phyloP scores from a whole-genome alignment of 2,888 invertebrate genomes.

The Silvanus unidentatus region DNA sequence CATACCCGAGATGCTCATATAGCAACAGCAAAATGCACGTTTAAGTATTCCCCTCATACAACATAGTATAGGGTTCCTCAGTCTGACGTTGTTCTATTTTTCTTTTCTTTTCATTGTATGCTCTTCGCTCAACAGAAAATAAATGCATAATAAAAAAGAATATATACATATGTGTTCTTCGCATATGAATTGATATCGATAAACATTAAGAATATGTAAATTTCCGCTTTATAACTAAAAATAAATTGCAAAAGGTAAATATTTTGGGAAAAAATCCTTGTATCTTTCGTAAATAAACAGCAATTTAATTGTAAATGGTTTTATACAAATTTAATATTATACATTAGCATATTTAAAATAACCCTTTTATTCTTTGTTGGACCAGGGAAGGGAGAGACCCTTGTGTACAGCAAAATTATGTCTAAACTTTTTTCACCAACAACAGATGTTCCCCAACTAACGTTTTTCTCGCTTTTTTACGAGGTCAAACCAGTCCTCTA shows the following conservation, averaged over 20 bases:
- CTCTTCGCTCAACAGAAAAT: not conserved
- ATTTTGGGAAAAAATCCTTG: not conserved
- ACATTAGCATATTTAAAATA: no score
- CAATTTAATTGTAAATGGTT: no score
- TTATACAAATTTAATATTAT: no score
- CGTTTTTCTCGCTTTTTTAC: conserved; percentile 8
- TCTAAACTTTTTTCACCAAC: conserved; percentile 25
- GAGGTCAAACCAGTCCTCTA: conserved; percentile 8
- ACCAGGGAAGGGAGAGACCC: conserved; percentile 17
- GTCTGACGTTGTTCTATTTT: conserved; percentile 12
- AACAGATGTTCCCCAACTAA: conserved; percentile 26
- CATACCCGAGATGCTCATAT: conserved; percentile 33
- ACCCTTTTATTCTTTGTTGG: not conserved
- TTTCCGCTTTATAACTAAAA: conserved; percentile 23
- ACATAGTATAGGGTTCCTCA: conserved; percentile 9
- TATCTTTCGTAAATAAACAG: no score
- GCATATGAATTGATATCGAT: conserved; percentile 3
- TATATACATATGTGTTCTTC: no score
- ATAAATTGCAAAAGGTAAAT: conserved; percentile 12
- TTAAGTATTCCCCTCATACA: conserved; percentile 25
- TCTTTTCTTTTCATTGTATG: conserved; percentile 2
- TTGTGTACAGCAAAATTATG: conserved; percentile 29
- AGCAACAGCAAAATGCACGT: conserved; percentile 29
- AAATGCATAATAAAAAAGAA: not conserved
- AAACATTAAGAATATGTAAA: not conserved